Base-by-base conservation (phyloP, 1,140 invertebrate genomes). In the Varroa destructor region DNA sequence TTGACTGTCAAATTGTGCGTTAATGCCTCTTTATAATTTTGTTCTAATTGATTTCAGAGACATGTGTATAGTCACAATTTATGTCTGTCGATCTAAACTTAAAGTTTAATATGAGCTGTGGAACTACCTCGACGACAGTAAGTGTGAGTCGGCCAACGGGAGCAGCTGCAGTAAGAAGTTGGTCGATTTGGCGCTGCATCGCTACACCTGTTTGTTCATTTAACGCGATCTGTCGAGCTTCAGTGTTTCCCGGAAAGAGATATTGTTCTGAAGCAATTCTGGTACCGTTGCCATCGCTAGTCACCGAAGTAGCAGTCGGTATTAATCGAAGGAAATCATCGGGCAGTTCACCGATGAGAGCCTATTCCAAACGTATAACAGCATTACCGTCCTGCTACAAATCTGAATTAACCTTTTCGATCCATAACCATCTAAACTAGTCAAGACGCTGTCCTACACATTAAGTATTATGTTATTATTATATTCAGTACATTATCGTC, bases 151-250 rank as follows among this genome's bases (percentile, higher is more conserved):
- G 83, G 1, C 89, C 89, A 71, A 85, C 82, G 70, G 86, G 79
- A 75, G 86, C 85, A n/a, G 84, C 80, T 25, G 85, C 81, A 70
- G 84, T 79, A 71, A 80, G 74, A 70, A 79, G 76, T 42, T 81
- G 82, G 75, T 83, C 82, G 72, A 86, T 79, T 76, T 89, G 87
- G 73, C 91, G 89, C 76, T 92, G 89, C 1, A 91, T 79, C 40
- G 89, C 87, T 43, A 88, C 79, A 0, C 89, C 89, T 61, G 89
- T 84, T 78, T 90, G 87, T 74, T 87, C 84, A 81, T 92, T 89
- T n/a, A 86, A 85, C 70, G 85, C 84, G 76, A 87, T 83, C 78
- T 89, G 87, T 75, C 86, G 84, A 61, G 88, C 84, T 73, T 84
- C 82, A 61, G 79, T 78, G 1, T 80, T 14, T 36, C 8, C 61